phyloP scores from a whole-genome alignment of 1,140 invertebrate genomes.

The Onthophagus taurus region DNA sequence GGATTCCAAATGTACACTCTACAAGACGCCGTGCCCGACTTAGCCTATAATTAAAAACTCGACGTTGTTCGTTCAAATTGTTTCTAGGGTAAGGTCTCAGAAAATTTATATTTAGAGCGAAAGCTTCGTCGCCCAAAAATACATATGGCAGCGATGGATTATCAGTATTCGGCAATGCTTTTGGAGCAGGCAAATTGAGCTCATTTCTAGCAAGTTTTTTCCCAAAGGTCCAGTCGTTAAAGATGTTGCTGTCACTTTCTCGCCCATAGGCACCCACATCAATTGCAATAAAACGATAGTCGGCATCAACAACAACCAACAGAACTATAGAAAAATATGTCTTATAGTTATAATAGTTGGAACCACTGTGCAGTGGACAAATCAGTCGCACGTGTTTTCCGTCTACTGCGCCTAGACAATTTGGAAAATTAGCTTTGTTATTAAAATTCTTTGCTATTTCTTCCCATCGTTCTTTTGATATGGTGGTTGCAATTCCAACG shows the following conservation, averaged over 20 bases:
- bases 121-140: conserved; percentile 39
- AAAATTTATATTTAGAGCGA: conserved; percentile 34
- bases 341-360: conserved; percentile 32
- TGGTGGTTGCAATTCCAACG: conserved; percentile 12
- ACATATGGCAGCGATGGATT: conserved; percentile 10
- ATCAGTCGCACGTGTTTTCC: conserved; percentile 37
- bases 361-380: conserved; percentile 25
- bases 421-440: conserved; percentile 36
- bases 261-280: conserved; percentile 38
- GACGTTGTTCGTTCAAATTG: conserved; percentile 29
- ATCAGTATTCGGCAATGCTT: conserved; percentile 1
- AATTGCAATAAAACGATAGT: conserved; percentile 35
- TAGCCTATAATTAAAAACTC: conserved; percentile 40
- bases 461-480: conserved; percentile 12
- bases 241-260: conserved; percentile 34
- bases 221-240: conserved; percentile 16
- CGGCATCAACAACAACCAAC: conserved; percentile 34
- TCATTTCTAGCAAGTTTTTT: conserved; percentile 1
- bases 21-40: conserved; percentile 32
- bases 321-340: conserved; percentile 36
- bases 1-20: conserved; percentile 41
- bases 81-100: conserved; percentile 36
- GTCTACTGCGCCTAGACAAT: conserved; percentile 32
- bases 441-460: conserved; percentile 31
- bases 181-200: conserved; percentile 1